Conservation (phyloP, 2,888 invertebrate genomes). For the Pachydiplax longipennis region DNA sequence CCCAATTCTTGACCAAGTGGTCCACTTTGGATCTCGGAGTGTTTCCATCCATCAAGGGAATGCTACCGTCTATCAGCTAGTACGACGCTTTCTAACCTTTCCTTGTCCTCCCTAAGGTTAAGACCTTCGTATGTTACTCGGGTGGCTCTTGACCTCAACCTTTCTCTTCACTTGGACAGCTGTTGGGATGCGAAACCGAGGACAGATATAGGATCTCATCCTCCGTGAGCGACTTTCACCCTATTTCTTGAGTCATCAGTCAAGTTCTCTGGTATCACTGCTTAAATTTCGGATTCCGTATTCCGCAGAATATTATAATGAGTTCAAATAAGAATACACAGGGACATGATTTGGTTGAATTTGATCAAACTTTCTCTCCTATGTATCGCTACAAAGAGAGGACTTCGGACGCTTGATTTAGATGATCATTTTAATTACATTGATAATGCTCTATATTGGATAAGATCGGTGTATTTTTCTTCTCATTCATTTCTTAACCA, state of each 20-base stretch:
- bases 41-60: not conserved
- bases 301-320: not conserved
- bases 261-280: not conserved
- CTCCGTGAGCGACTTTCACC: not conserved
- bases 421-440: too few species aligned
- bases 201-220: not conserved
- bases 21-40: slow-evolving; percentile 2
- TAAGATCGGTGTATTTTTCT: too few species aligned
- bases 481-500: too few species aligned
- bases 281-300: not conserved
- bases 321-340: not conserved
- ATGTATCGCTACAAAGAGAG: too few species aligned
- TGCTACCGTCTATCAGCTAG: slow-evolving; percentile 27
- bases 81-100: not conserved
- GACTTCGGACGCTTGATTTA: too few species aligned
- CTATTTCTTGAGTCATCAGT: not conserved
- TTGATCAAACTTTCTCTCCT: too few species aligned
- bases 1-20: not conserved
- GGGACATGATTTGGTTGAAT: too few species aligned
- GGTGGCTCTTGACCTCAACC: not conserved
- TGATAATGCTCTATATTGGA: too few species aligned
- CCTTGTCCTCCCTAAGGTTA: not conserved
- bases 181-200: not conserved
- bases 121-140: not conserved
- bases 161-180: not conserved